Evolutionary conservation across 2,113 vertebrate species (phyloP).

Genomic region (Lasiurus borealis): DNA sequence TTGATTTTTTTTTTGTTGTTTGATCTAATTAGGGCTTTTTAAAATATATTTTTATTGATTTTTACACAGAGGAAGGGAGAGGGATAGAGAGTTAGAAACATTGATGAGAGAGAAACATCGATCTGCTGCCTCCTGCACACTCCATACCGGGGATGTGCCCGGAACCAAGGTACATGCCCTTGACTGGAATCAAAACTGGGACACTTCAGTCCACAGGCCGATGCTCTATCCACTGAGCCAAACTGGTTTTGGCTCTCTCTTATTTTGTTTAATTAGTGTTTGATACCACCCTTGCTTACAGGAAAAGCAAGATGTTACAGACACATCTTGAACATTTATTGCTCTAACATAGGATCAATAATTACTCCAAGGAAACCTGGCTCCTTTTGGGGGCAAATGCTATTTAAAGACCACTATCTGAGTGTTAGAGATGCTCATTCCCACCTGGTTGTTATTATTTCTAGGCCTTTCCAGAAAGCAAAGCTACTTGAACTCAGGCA

Average conservation of each 20-base stretch:
- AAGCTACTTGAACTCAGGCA: not conserved
- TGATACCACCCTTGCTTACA: not conserved
- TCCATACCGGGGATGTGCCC: no score
- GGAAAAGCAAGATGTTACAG: not conserved
- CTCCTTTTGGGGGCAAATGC: not conserved
- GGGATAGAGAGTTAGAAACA: no score
- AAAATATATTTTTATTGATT: no score
- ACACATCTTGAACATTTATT: conserved; percentile 5
- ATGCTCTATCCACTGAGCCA: no score
- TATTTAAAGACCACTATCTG: not conserved
- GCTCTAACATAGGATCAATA: not conserved
- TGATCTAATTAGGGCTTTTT: not conserved
- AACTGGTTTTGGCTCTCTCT: no score
- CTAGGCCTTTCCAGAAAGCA: not conserved
- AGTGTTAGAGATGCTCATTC: not conserved
- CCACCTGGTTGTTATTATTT: not conserved
- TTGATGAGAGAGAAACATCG: no score
- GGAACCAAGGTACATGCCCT: no score
- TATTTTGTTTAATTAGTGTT: not conserved
- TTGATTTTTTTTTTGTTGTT: not conserved
- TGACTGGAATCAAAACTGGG: no score
- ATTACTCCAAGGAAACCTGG: not conserved
- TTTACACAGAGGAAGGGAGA: no score
- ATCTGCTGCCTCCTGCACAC: no score
- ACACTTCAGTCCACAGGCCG: no score